A percentile compares a stretch with the other conserved stretches of the same genome.
Conservation (phyloP, 92 coral and sea anemone species). For the Paramuricea clavata region DNA sequence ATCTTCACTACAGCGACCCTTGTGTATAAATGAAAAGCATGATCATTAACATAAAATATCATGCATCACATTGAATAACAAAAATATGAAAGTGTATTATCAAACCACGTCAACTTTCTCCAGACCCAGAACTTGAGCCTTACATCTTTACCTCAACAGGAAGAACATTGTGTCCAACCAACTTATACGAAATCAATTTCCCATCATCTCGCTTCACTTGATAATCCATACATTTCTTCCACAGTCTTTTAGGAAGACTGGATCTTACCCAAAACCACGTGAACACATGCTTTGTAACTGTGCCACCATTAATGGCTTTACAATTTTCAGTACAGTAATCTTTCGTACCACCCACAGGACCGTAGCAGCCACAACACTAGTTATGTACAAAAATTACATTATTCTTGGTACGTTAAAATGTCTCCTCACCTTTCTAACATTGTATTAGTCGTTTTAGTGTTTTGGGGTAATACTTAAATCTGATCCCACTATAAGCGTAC, state of each 20-base stretch:
- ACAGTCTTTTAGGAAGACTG: constrained; percentile 1
- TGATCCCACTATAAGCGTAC: too few relatives aligned
- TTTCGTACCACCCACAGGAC: not conserved
- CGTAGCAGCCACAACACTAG: not conserved
- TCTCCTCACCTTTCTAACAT: too few relatives aligned
- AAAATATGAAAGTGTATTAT: too few relatives aligned
- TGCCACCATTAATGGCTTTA: constrained; percentile 3
- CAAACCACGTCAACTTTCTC: too few relatives aligned
- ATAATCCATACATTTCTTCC: constrained; percentile 15
- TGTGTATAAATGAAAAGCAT: too few relatives aligned
- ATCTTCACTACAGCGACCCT: not conserved
- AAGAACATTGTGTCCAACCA: not conserved
- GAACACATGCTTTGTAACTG: not conserved
- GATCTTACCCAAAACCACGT: constrained; percentile 13
- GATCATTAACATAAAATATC: too few relatives aligned
- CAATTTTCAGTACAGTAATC: not conserved
- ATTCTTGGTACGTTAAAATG: not conserved
- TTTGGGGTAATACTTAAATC: too few relatives aligned
- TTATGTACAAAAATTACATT: not conserved
- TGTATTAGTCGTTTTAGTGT: too few relatives aligned
- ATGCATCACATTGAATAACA: too few relatives aligned
- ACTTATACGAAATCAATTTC: constrained; percentile 1
- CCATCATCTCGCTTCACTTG: constrained; percentile 3
- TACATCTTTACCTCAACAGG: not conserved
- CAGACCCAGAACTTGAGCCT: too few relatives aligned